A percentile compares a stretch with the other conserved stretches of the same genome.
Evolutionary conservation across 2,797 vertebrate genomes (phyloP).

Genomic region (Anguilla marmorata): DNA sequence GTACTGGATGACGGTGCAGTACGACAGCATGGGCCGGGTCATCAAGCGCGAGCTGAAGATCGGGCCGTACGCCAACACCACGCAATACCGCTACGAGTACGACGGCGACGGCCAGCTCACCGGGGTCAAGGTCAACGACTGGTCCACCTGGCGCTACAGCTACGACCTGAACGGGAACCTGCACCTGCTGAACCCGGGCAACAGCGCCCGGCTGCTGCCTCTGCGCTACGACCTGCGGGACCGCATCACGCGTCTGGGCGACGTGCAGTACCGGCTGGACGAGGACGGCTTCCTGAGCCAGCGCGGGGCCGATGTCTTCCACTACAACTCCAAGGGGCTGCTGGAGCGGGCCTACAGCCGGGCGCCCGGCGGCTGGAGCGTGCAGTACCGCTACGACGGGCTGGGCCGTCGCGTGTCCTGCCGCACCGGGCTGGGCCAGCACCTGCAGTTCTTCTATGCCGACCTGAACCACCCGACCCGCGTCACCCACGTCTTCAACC

Average conservation of each 20-base stretch:
- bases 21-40: slow-evolving; percentile 97
- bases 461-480: slow-evolving; percentile 93
- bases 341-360: slow-evolving; percentile 92
- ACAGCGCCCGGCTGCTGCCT: slow-evolving; percentile 89
- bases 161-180: slow-evolving; percentile 98
- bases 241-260: slow-evolving; percentile 92
- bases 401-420: slow-evolving; percentile 91
- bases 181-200: slow-evolving; percentile 92
- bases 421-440: slow-evolving; percentile 93
- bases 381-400: slow-evolving; percentile 95
- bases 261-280: slow-evolving; percentile 93
- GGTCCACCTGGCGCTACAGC: slow-evolving; percentile 97
- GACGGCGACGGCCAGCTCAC: slow-evolving; percentile 96
- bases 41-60: slow-evolving; percentile 96
- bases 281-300: slow-evolving; percentile 95
- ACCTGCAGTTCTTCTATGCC: slow-evolving; percentile 98
- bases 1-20: slow-evolving; percentile 99
- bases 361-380: slow-evolving; percentile 85
- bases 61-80: slow-evolving; percentile 96
- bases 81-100: slow-evolving; percentile 97
- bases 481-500: slow-evolving; percentile 97
- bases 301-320: slow-evolving; percentile 89
- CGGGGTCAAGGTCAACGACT: slow-evolving; percentile 92
- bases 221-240: slow-evolving; percentile 96
- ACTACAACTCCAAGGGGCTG: slow-evolving; percentile 98